Conservation (phyloP, 2,888 invertebrate genomes). For the Ligdia adustata region DNA sequence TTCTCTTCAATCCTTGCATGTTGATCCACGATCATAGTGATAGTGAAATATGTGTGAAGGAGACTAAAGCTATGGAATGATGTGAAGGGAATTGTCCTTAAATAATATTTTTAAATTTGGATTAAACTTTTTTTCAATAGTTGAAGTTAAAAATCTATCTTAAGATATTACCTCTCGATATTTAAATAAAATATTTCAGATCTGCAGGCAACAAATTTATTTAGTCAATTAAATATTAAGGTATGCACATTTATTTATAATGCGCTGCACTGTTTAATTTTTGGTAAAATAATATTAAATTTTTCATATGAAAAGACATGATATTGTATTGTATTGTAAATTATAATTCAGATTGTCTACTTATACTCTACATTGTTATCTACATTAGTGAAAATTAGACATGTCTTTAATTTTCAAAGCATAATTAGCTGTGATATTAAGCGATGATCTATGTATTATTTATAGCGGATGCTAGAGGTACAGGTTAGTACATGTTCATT, state of each 20-base stretch:
- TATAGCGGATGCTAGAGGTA: slow-evolving; percentile 82
- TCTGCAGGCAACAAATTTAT: slow-evolving; percentile 85
- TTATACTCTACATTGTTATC: slow-evolving; percentile 84
- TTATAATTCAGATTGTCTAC: slow-evolving; percentile 84
- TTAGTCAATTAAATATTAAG: slow-evolving; percentile 85
- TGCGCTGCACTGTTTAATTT: slow-evolving; percentile 84
- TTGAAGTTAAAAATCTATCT: slow-evolving; percentile 82
- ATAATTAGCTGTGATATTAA: slow-evolving; percentile 85
- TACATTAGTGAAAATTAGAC: slow-evolving; percentile 84
- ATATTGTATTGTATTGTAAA: slow-evolving; percentile 84
- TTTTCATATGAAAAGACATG: slow-evolving; percentile 84
- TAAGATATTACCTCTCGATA: slow-evolving; percentile 84
- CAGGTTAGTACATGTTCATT: slow-evolving; percentile 82
- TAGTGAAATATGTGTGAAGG: slow-evolving; percentile 82
- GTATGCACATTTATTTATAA: slow-evolving; percentile 85
- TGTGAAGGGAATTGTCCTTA: slow-evolving; percentile 82
- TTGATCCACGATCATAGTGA: slow-evolving; percentile 76
- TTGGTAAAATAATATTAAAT: slow-evolving; percentile 82
- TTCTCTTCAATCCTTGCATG: slow-evolving; percentile 79
- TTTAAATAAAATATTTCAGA: slow-evolving; percentile 74
- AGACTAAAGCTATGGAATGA: slow-evolving; percentile 81
- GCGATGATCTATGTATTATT: slow-evolving; percentile 82
- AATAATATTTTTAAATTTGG: slow-evolving; percentile 81
- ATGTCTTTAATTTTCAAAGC: slow-evolving; percentile 84
- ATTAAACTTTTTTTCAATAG: slow-evolving; percentile 84